Conservation (phyloP, 2,113 vertebrate species). For the Hystrix brachyura region DNA sequence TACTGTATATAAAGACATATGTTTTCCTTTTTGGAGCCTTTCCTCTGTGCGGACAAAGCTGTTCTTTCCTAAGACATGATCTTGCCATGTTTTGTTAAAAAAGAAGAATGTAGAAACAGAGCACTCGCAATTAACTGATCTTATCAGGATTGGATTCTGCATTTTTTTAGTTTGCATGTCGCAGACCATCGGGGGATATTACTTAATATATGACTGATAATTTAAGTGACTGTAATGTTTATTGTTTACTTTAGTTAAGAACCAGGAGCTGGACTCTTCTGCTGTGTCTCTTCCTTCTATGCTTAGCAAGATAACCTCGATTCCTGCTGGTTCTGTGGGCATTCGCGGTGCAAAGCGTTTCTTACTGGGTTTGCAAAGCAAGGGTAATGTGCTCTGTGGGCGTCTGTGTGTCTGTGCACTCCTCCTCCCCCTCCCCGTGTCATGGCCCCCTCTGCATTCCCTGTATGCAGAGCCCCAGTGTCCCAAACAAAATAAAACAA, state of each 20-base stretch:
- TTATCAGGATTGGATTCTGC: constrained; percentile 84
- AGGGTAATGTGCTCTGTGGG: constrained; percentile 75
- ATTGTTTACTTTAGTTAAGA: constrained; percentile 80
- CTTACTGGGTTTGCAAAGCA: constrained; percentile 81
- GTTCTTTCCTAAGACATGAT: constrained; percentile 52
- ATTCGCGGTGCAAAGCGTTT: constrained; percentile 72
- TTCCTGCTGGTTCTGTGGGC: constrained; percentile 77
- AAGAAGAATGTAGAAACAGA: constrained; percentile 62
- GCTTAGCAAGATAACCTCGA: constrained; percentile 80
- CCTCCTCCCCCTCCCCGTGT: background rate
- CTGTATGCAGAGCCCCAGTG: background rate
- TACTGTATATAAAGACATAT: background rate
- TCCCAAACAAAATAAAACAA: background rate
- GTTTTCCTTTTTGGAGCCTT: constrained; percentile 48
- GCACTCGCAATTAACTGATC: constrained; percentile 82
- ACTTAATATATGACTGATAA: constrained; percentile 71
- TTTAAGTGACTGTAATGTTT: constrained; percentile 77
- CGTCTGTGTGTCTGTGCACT: constrained; percentile 60
- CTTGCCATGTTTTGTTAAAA: constrained; percentile 56
- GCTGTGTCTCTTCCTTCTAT: constrained; percentile 79
- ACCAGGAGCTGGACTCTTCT: constrained; percentile 79
- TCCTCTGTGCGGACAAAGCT: background rate
- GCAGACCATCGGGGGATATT: constrained; percentile 53
- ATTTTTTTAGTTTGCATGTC: constrained; percentile 78
- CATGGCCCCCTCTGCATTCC: background rate